These are phyloP conservation scores for Protaetia brevitarsis DNA, from an alignment of 1,140 invertebrate species.

Conservation along the genomic window DNA sequence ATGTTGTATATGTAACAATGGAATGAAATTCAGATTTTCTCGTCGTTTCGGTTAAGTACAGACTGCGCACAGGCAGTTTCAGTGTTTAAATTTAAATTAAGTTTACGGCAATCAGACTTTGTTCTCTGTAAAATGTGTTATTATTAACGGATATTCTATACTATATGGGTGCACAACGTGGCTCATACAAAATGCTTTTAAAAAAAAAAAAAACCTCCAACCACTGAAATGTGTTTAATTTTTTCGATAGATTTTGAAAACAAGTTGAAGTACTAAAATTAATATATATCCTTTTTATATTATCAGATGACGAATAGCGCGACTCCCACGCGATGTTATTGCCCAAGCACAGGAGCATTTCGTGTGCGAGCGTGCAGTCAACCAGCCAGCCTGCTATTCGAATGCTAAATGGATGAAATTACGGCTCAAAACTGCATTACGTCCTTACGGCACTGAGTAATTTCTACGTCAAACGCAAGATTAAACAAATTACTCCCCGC, in stretches of 20 bases:
- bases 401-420: background rate
- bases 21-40: slow-evolving; percentile 6
- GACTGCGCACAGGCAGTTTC: background rate
- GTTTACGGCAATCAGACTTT: background rate
- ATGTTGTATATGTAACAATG: slow-evolving; percentile 7
- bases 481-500: slow-evolving; percentile 5
- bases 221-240: no score
- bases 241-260: no score
- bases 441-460: background rate
- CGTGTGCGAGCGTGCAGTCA: background rate
- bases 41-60: background rate
- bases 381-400: background rate
- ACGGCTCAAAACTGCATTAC: background rate
- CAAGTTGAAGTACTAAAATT: no score
- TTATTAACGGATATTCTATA: no score
- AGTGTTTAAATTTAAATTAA: slow-evolving; percentile 11
- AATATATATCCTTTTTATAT: no score
- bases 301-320: no score
- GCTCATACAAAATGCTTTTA: no score
- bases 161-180: no score
- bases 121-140: background rate
- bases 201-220: no score
- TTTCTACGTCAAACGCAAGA: slow-evolving; percentile 13
- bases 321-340: no score
- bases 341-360: no score